Evolutionary conservation across 2,113 vertebrate genomes (phyloP).

Genomic region (Oreotragus oreotragus): DNA sequence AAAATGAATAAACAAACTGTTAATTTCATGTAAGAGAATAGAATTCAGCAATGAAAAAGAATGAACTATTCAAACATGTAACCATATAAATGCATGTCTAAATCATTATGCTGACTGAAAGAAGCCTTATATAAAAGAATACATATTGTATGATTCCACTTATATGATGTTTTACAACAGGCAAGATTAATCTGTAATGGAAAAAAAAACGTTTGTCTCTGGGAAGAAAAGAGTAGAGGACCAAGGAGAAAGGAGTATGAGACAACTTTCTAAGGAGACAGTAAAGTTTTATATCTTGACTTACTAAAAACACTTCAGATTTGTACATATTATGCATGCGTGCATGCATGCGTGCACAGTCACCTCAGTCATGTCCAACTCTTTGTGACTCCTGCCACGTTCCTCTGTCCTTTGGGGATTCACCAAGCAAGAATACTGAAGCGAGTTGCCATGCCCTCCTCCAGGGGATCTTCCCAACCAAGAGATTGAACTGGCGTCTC

Average conservation of each 20-base stretch:
- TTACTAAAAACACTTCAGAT: slow-evolving; percentile 26
- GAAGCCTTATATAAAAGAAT: not conserved
- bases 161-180: slow-evolving; percentile 1
- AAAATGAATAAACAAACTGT: not conserved
- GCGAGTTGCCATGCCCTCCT: not conserved
- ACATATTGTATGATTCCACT: not conserved
- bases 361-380: not conserved
- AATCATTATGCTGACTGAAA: not conserved
- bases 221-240: not conserved
- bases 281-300: not conserved
- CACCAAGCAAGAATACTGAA: not conserved
- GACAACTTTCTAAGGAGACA: not conserved
- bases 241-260: not conserved
- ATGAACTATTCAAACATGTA: slow-evolving; percentile 3
- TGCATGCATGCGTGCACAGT: not conserved
- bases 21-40: not conserved
- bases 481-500: not conserved
- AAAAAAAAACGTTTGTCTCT: not conserved
- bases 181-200: not conserved
- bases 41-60: slow-evolving; percentile 10
- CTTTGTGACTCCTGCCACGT: not conserved
- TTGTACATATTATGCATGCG: not conserved
- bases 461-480: not conserved
- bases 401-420: not conserved
- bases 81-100: not conserved